Percentiles rank a stretch among this genome's conserved stretches.
These are phyloP conservation scores for Sphaerodactylus townsendi DNA, from an alignment of 2,113 vertebrate genomes.

Conservation along the genomic window DNA sequence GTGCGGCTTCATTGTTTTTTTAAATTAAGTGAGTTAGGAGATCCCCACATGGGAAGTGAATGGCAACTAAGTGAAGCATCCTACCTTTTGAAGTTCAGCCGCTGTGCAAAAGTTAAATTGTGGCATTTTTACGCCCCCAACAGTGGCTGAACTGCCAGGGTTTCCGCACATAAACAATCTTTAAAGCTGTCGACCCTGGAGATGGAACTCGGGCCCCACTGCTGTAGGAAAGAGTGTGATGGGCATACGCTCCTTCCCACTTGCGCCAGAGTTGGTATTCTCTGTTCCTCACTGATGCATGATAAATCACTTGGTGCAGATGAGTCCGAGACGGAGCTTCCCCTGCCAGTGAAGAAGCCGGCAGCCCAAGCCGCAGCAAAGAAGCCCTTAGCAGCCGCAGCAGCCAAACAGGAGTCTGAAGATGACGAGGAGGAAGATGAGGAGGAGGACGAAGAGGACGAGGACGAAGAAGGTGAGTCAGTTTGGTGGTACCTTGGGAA, in stretches of 20 bases:
- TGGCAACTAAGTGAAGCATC: background rate
- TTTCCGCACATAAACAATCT: no score
- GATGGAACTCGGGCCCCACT: background rate
- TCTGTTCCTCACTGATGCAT: background rate
- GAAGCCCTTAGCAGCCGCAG: slow-evolving; percentile 56
- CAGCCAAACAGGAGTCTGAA: slow-evolving; percentile 76
- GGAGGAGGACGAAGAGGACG: background rate
- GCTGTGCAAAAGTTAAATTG: rapidly evolving
- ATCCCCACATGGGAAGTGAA: background rate
- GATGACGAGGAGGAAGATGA: slow-evolving; percentile 75
- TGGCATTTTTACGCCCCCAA: background rate
- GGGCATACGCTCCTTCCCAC: background rate
- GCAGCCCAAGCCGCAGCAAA: slow-evolving; percentile 50
- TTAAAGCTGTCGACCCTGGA: background rate
- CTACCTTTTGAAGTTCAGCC: background rate
- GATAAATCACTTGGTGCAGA: slow-evolving; percentile 46
- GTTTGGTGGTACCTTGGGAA: background rate
- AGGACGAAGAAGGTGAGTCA: slow-evolving; percentile 73
- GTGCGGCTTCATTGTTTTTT: background rate
- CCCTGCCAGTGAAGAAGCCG: slow-evolving; percentile 10
- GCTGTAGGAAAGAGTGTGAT: background rate
- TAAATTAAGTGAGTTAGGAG: no score
- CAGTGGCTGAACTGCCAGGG: no score
- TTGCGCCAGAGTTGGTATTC: background rate
- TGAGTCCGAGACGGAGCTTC: slow-evolving; percentile 66